A percentile compares a stretch with the other conserved stretches of the same genome.
Evolutionary conservation across 2,888 invertebrate species (phyloP).

Genomic region (Caenorhabditis sp.): DNA sequence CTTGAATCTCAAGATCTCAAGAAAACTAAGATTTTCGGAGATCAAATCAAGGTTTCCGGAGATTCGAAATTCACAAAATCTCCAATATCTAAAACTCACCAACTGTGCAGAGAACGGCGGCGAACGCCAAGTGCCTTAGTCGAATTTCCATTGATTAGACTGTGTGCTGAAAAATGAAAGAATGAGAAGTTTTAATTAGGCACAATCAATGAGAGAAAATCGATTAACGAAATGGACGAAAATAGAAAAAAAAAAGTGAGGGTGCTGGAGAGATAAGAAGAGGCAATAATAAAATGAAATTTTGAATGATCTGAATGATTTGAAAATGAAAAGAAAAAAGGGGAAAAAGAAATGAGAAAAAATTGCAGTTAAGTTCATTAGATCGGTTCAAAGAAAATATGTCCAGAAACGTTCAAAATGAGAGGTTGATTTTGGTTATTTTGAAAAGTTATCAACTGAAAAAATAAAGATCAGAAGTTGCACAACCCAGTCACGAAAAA

Average conservation of each 20-base stretch:
- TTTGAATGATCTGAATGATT: neutral
- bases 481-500: too few relatives aligned
- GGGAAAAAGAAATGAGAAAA: too few relatives aligned
- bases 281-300: neutral
- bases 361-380: too few relatives aligned
- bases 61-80: neutral
- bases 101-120: constrained; percentile 52
- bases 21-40: too few relatives aligned
- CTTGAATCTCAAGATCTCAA: too few relatives aligned
- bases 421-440: too few relatives aligned
- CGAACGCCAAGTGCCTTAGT: constrained; percentile 57
- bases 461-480: too few relatives aligned
- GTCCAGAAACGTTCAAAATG: too few relatives aligned
- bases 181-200: neutral
- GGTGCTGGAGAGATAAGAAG: too few relatives aligned
- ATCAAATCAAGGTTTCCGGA: neutral
- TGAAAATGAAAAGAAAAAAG: neutral
- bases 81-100: constrained; percentile 40
- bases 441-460: too few relatives aligned
- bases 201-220: neutral
- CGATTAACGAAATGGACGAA: constrained; percentile 13
- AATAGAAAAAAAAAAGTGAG: constrained; percentile 39
- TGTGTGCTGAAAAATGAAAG: neutral
- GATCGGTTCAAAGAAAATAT: too few relatives aligned
- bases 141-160: constrained; percentile 60